phyloP scores from a whole-genome alignment of 2,888 invertebrate species.

The Neoitamus cyanurus region DNA sequence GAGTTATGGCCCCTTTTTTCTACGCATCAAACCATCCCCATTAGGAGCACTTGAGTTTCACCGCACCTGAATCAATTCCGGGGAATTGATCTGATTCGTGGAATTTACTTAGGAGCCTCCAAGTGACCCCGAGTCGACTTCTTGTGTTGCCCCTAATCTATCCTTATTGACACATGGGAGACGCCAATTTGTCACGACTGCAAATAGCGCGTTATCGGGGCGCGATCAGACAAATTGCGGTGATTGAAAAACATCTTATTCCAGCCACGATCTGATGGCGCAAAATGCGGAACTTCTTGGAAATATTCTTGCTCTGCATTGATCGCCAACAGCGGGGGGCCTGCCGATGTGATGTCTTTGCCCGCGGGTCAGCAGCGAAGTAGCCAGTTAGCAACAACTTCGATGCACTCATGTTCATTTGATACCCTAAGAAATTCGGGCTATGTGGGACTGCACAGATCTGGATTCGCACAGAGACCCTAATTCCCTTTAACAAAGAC shows the following conservation, averaged over 20 bases:
- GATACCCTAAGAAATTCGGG: neutral
- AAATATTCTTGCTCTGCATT: neutral
- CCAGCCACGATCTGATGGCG: neutral
- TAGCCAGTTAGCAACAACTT: neutral
- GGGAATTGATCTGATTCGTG: neutral
- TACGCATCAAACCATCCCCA: neutral
- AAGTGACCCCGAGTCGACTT: neutral
- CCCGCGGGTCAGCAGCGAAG: neutral
- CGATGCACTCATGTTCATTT: neutral
- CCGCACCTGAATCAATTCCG: neutral
- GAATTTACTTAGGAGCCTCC: neutral
- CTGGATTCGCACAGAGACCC: neutral
- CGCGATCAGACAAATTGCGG: neutral
- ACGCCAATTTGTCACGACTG: neutral
- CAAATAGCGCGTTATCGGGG: neutral
- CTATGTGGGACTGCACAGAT: neutral
- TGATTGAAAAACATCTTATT: neutral
- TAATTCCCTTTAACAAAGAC: neutral
- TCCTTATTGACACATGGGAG: neutral
- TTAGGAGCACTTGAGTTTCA: neutral
- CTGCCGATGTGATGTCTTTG: neutral
- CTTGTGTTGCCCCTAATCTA: neutral
- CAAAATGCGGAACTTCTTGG: neutral
- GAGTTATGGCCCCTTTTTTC: neutral
- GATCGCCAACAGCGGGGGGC: neutral